Conservation (phyloP, 2,888 invertebrate genomes). For the Carterocephalus palaemon region DNA sequence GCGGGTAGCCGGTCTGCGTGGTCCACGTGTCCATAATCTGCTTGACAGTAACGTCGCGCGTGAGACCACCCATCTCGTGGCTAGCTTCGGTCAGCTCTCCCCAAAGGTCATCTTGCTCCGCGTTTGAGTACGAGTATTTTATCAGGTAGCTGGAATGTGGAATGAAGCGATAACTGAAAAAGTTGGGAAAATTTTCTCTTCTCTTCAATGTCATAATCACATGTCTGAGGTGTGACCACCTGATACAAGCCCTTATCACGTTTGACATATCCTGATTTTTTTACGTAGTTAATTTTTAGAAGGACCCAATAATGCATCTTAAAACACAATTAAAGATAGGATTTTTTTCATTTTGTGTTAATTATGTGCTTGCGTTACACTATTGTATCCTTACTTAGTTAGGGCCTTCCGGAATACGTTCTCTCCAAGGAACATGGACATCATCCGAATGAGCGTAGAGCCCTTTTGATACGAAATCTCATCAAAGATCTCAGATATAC, state of each 20-base stretch:
- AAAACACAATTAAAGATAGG: too few relatives aligned
- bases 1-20: constrained; percentile 89
- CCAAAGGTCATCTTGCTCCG: constrained; percentile 93
- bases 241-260: too few relatives aligned
- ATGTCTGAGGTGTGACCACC: too few relatives aligned
- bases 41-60: constrained; percentile 81
- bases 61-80: constrained; percentile 61
- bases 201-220: too few relatives aligned
- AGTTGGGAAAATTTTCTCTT: not conserved
- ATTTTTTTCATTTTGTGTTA: too few relatives aligned
- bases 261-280: too few relatives aligned
- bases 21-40: constrained; percentile 93
- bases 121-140: too few relatives aligned
- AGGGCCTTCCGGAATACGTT: constrained; percentile 83
- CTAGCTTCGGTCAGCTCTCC: constrained; percentile 81
- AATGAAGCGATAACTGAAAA: too few relatives aligned
- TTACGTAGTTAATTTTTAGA: too few relatives aligned
- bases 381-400: constrained; percentile 68
- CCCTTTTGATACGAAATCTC: constrained; percentile 92
- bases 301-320: too few relatives aligned
- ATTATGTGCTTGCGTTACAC: too few relatives aligned
- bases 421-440: constrained; percentile 90
- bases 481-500: constrained; percentile 91
- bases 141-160: constrained; percentile 74
- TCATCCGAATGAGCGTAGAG: constrained; percentile 87